phyloP scores from a whole-genome alignment of 30 jellyfish, hydroid and myxozoan genomes.

The Turritopsis rubra region DNA sequence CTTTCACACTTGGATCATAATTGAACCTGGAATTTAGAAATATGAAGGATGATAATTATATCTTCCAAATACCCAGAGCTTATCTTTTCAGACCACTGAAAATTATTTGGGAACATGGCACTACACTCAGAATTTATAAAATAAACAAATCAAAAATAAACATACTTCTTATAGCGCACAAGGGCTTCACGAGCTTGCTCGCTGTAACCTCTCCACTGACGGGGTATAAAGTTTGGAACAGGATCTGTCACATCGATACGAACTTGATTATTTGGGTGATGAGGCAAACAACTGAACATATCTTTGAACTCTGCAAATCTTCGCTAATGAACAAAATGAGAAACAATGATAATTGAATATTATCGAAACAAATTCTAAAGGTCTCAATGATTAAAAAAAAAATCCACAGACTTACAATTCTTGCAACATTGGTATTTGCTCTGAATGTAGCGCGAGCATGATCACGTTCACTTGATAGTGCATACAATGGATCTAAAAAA shows the following conservation, averaged over 20 bases:
- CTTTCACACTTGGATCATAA: slow-evolving; percentile 71
- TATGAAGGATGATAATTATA: too few relatives aligned
- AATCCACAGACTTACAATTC: slow-evolving; percentile 62
- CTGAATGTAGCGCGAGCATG: slow-evolving; percentile 95
- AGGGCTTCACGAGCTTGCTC: slow-evolving; percentile 88
- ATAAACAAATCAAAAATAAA: neutral
- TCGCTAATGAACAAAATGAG: slow-evolving; percentile 36
- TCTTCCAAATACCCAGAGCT: neutral
- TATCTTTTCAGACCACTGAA: neutral
- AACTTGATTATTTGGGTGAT: slow-evolving; percentile 66
- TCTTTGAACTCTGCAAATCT: slow-evolving; percentile 78
- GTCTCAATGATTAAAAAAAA: neutral
- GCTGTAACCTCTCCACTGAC: slow-evolving; percentile 97
- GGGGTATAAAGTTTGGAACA: slow-evolving; percentile 80
- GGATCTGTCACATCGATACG: slow-evolving; percentile 81
- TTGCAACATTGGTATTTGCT: slow-evolving; percentile 69
- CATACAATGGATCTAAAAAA: slow-evolving; percentile 68
- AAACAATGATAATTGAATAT: neutral
- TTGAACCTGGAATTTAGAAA: slow-evolving; percentile 44
- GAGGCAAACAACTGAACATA: slow-evolving; percentile 85
- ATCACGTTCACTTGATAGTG: slow-evolving; percentile 91
- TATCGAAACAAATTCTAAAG: neutral
- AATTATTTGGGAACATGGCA: neutral
- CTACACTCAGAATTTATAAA: neutral
- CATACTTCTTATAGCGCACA: slow-evolving; percentile 64